A percentile compares a stretch with the other conserved stretches of the same genome.
Conservation (phyloP, 2,797 vertebrate genomes). For the Epinephelus coioides region DNA sequence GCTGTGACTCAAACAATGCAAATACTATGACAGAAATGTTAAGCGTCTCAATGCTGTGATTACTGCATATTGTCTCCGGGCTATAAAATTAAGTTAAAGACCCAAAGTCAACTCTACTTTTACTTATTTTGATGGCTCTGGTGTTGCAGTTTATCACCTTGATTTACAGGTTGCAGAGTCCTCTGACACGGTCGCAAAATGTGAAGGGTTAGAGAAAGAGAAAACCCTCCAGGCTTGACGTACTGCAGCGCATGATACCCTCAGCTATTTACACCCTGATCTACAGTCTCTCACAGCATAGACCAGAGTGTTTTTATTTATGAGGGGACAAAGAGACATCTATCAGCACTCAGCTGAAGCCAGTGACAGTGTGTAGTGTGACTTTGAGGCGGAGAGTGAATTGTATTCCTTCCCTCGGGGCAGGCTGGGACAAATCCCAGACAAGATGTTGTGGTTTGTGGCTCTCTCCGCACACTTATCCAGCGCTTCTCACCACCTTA, state of each 20-base stretch:
- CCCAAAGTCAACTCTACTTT: constrained; percentile 43
- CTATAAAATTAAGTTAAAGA: constrained; percentile 69
- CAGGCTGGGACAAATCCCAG: constrained; percentile 51
- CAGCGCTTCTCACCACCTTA: constrained; percentile 29
- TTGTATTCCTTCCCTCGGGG: constrained; percentile 65
- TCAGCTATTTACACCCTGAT: constrained; percentile 73
- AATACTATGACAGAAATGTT: constrained; percentile 59
- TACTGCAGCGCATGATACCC: constrained; percentile 49
- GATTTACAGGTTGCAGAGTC: constrained; percentile 51
- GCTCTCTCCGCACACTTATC: constrained; percentile 34
- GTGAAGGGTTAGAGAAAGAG: constrained; percentile 34
- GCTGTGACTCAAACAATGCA: constrained; percentile 72
- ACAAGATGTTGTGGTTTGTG: constrained; percentile 62
- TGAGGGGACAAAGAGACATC: constrained; percentile 64
- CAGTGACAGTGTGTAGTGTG: constrained; percentile 66
- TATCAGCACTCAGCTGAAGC: constrained; percentile 73
- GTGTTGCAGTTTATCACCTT: constrained; percentile 49
- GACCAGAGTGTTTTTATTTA: constrained; percentile 75
- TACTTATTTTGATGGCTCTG: constrained; percentile 12
- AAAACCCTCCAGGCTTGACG: constrained; percentile 41
- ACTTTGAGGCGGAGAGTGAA: constrained; percentile 70
- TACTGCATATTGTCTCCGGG: constrained; percentile 44
- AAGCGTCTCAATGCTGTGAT: constrained; percentile 48
- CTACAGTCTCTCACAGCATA: constrained; percentile 64
- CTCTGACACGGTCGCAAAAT: constrained; percentile 32